These are phyloP conservation scores for Ammodramus savannarum DNA, from an alignment of 2,113 vertebrate species.

Conservation along the genomic window DNA sequence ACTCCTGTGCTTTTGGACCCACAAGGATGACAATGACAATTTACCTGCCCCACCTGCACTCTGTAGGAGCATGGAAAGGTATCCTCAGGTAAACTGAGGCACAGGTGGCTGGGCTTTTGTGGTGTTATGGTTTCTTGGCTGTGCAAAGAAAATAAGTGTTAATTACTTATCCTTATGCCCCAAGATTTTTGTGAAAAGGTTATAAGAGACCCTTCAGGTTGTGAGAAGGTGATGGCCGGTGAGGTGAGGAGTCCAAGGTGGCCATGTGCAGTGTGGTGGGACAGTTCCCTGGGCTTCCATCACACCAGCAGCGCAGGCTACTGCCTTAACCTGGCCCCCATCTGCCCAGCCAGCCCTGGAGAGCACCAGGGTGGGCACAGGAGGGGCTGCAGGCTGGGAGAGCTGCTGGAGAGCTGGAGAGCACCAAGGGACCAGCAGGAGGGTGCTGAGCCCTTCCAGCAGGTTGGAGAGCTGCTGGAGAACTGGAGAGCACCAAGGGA, in stretches of 20 bases:
- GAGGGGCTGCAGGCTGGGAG: not conserved
- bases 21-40: accelerated
- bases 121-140: not conserved
- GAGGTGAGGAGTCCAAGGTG: not conserved
- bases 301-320: not conserved
- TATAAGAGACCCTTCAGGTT: not conserved
- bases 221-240: not conserved
- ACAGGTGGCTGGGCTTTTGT: not conserved
- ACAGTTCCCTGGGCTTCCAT: not conserved
- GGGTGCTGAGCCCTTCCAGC: not conserved
- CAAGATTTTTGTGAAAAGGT: not conserved
- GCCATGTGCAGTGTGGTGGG: too few species aligned
- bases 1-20: not conserved
- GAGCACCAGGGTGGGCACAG: accelerated
- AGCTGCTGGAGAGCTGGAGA: not conserved
- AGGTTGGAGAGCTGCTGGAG: not conserved
- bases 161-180: not conserved
- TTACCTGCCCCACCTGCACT: not conserved
- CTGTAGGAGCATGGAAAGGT: accelerated
- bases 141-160: not conserved
- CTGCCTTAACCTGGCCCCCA: not conserved
- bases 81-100: not conserved
- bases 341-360: accelerated
- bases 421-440: accelerated
- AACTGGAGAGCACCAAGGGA: not conserved